These are phyloP conservation scores for Harmothoe impar DNA, from an alignment of 2,888 invertebrate genomes.

Conservation along the genomic window DNA sequence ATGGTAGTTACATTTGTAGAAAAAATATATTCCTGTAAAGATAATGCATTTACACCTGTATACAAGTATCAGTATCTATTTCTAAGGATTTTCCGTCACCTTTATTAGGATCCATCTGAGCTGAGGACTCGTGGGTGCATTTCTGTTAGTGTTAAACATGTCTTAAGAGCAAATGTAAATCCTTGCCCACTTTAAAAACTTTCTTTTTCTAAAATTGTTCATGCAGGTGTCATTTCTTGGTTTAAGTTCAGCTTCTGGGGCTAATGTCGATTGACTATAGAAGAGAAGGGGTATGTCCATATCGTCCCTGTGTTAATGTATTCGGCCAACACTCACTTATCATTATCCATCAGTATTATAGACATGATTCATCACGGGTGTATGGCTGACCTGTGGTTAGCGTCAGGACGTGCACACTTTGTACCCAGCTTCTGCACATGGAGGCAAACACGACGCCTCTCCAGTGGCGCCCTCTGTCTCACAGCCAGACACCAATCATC, in stretches of 20 bases:
- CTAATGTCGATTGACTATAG: neutral
- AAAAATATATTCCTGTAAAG: no score
- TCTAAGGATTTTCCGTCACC: no score
- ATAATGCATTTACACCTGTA: no score
- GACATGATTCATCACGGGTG: neutral
- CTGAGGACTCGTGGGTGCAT: no score
- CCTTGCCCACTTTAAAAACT: no score
- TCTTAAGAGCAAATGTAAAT: no score
- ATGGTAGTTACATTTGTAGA: no score
- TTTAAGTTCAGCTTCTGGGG: neutral
- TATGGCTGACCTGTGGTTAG: neutral
- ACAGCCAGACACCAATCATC: neutral
- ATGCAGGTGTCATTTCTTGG: no score
- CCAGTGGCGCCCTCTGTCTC: constrained; percentile 12
- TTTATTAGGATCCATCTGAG: no score
- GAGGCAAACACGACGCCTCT: constrained; percentile 10
- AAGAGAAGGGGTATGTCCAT: neutral
- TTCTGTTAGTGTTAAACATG: no score
- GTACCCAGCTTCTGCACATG: neutral
- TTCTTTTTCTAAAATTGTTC: no score
- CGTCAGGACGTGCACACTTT: constrained; percentile 16
- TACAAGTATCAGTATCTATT: no score
- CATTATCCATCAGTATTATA: constrained; percentile 32
- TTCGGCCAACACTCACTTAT: neutral
- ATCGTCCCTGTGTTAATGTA: neutral